Percentiles rank a stretch among this genome's conserved stretches.
Conservation (phyloP, 2,113 vertebrate species). For the Collichthys lucidus region DNA sequence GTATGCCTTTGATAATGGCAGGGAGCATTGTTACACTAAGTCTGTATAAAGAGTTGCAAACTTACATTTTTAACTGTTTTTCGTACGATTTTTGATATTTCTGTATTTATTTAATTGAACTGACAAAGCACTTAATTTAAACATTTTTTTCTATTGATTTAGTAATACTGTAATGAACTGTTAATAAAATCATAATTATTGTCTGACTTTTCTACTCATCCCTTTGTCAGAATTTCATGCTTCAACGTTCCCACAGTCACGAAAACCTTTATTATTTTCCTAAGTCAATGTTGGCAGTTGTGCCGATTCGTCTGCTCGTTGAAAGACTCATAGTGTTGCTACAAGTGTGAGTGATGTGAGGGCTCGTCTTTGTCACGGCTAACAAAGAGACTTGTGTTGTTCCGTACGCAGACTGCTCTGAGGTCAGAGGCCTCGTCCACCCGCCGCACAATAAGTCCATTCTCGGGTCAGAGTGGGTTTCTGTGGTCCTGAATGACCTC, state of each 20-base stretch:
- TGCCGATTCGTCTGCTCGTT: neutral
- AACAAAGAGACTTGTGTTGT: conserved; percentile 90
- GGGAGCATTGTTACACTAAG: conserved; percentile 50
- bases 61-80: conserved; percentile 59
- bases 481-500: conserved; percentile 42
- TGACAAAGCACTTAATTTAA: conserved; percentile 63
- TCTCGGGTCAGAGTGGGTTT: conserved; percentile 55
- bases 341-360: conserved; percentile 80
- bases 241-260: neutral
- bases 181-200: conserved; percentile 63
- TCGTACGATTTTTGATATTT: conserved; percentile 68
- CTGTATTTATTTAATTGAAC: conserved; percentile 70
- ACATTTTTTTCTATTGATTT: conserved; percentile 70
- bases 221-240: neutral
- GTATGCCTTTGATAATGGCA: conserved; percentile 38
- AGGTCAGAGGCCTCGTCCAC: conserved; percentile 78
- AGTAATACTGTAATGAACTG: conserved; percentile 68
- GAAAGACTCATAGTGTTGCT: conserved; percentile 5
- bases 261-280: neutral
- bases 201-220: conserved; percentile 35
- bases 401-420: conserved; percentile 87
- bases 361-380: conserved; percentile 83
- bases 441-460: conserved; percentile 53
- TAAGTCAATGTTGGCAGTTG: neutral
- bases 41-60: conserved; percentile 48